phyloP scores from a whole-genome alignment of 1,140 invertebrate species.

The Hylaeus anthracinus region DNA sequence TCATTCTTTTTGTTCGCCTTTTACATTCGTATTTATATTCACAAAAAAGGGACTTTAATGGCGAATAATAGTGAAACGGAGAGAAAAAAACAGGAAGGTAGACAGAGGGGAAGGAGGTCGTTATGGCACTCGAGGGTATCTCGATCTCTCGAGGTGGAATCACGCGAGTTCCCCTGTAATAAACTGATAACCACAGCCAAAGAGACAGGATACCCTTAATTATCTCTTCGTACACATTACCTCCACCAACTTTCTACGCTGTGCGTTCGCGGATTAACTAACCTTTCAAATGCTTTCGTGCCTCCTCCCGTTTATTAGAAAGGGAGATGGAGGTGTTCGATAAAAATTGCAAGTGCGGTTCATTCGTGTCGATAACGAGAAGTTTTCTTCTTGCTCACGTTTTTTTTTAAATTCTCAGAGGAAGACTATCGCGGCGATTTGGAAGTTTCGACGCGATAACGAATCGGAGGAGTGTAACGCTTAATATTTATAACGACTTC shows the following conservation, averaged over 20 bases:
- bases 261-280: background rate
- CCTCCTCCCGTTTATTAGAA: background rate
- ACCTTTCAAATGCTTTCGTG: slow-evolving; percentile 21
- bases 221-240: slow-evolving; percentile 6
- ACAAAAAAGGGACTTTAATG: too few species aligned
- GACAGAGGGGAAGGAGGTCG: background rate
- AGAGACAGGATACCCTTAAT: slow-evolving; percentile 46
- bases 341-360: background rate
- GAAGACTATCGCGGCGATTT: background rate
- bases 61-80: background rate
- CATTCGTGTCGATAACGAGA: slow-evolving; percentile 28
- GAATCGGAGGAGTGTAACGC: background rate
- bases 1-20: too few species aligned
- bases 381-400: background rate
- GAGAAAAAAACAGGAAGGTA: background rate
- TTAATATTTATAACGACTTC: background rate
- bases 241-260: slow-evolving; percentile 42
- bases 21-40: too few species aligned
- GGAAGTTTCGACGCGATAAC: background rate
- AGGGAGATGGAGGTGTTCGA: slow-evolving; percentile 14
- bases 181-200: background rate
- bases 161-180: background rate
- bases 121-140: slow-evolving; percentile 17
- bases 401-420: background rate
- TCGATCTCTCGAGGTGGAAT: slow-evolving; percentile 18